Evolutionary conservation across 2,797 vertebrate species (phyloP).

Genomic region (Pseudochirops cupreus): DNA sequence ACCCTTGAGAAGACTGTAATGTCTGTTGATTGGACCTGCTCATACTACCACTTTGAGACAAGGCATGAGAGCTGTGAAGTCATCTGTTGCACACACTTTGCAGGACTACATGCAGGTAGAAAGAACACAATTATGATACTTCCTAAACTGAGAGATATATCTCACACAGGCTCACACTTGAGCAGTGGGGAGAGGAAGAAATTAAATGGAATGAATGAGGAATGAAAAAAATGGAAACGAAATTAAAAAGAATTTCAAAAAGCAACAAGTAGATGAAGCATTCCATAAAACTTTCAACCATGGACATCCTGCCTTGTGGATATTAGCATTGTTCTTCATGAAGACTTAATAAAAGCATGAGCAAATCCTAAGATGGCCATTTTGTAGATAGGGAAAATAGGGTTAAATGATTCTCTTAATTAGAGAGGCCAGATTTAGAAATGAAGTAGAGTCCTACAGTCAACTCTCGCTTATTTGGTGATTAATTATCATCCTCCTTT

Average conservation of each 20-base stretch:
- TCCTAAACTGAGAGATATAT: background rate
- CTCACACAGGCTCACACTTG: background rate
- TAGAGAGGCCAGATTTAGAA: background rate
- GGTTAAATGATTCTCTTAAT: background rate
- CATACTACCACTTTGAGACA: background rate
- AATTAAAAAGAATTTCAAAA: conserved; percentile 1
- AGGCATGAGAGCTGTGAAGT: conserved; percentile 3
- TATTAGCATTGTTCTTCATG: conserved; percentile 36
- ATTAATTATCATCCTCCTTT: conserved; percentile 24
- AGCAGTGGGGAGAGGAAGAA: background rate
- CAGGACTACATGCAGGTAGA: background rate
- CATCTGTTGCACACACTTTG: background rate
- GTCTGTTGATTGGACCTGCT: conserved; percentile 18
- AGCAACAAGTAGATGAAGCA: background rate
- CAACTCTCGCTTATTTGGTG: background rate
- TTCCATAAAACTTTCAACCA: background rate
- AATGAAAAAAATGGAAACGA: background rate
- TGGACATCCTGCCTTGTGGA: conserved; percentile 25
- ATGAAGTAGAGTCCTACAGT: conserved; percentile 1
- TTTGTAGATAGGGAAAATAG: conserved; percentile 23
- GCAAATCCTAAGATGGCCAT: conserved; percentile 18
- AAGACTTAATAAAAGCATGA: conserved; percentile 34
- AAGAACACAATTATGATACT: background rate
- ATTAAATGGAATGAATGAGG: background rate
- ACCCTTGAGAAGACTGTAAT: background rate